Evolutionary conservation across 1,140 invertebrate genomes (phyloP), one percentile per base, ranked within the genome.

Genomic region (Diuraphis noxia): DNA sequence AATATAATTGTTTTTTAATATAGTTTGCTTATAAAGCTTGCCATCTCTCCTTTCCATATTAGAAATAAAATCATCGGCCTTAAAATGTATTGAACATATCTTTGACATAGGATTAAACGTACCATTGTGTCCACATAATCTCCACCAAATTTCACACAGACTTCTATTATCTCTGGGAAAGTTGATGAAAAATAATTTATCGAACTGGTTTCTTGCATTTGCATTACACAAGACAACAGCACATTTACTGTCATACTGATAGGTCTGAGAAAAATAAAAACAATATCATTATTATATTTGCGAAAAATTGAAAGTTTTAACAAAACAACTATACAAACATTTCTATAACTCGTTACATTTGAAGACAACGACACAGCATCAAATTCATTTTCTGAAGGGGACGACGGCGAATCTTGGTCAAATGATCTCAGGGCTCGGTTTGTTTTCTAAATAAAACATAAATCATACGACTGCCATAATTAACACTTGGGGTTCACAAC

Each of bases 21-120:
- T 9, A 36, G 72, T 79, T 79, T 79, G 34, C 36, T 9, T 46
- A 86, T 52, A 86, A 2, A 30, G 40, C 52, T 86, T 30, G 3
- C 85, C 43, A 86, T 49, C 8, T 46, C 43, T 86, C 52, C n/a
- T 34, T 21, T 13, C 34, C 40, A 34, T 52, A 46, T 34, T 52
- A 86, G 56, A 19, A 72, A n/a, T 43, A 86, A 86, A 86, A 86
- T 86, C 85, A 9, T 41, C 40, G 8, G 40, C 34, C 7, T 86
- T 46, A 86, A 86, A 86, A 52, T 86, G 85, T 36, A 86, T 86
- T 13, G 85, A 86, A 9, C 85, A 86, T 46, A 86, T 86, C 43
- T 52, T 86, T 23, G 85, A n/a, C 6, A 4, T 8, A 38, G 41
- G 43, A 46, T 52, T 23, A 23, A 79, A 79, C 34, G 10, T 21